phyloP scores from a whole-genome alignment of 2,888 invertebrate genomes.

The Malthinus seriepunctatus region DNA sequence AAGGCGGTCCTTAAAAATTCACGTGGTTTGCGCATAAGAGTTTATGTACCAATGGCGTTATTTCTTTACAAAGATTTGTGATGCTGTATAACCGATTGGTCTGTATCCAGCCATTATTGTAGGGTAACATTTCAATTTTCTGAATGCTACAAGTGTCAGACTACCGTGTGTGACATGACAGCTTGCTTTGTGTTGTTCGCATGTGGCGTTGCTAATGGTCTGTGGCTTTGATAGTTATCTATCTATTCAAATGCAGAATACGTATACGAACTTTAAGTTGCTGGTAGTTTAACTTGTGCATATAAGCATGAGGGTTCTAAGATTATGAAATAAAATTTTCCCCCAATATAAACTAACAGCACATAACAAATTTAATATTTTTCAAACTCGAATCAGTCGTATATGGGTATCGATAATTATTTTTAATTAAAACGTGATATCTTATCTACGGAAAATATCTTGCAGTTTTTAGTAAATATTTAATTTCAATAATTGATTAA shows the following conservation, averaged over 20 bases:
- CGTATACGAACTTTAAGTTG: slow-evolving; percentile 11
- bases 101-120: slow-evolving; percentile 55
- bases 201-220: slow-evolving; percentile 47
- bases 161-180: slow-evolving; percentile 55
- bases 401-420: too few relatives aligned
- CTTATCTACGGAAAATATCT: too few relatives aligned
- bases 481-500: too few relatives aligned
- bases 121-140: slow-evolving; percentile 53
- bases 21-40: slow-evolving; percentile 46
- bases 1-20: slow-evolving; percentile 42
- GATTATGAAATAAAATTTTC: neutral
- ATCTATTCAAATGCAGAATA: slow-evolving; percentile 41
- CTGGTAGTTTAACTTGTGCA: slow-evolving; percentile 15
- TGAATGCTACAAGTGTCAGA: slow-evolving; percentile 53
- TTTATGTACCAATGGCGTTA: slow-evolving; percentile 43
- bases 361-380: too few relatives aligned
- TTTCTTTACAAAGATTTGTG: slow-evolving; percentile 45
- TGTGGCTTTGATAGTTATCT: slow-evolving; percentile 42
- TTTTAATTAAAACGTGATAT: too few relatives aligned
- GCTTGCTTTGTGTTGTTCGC: slow-evolving; percentile 50
- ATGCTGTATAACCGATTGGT: slow-evolving; percentile 52
- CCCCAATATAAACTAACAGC: too few relatives aligned
- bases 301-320: slow-evolving; percentile 2
- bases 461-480: too few relatives aligned
- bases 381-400: too few relatives aligned